Base-by-base conservation (phyloP, 2,113 vertebrate genomes). In the Hyperoodon ampullatus region DNA sequence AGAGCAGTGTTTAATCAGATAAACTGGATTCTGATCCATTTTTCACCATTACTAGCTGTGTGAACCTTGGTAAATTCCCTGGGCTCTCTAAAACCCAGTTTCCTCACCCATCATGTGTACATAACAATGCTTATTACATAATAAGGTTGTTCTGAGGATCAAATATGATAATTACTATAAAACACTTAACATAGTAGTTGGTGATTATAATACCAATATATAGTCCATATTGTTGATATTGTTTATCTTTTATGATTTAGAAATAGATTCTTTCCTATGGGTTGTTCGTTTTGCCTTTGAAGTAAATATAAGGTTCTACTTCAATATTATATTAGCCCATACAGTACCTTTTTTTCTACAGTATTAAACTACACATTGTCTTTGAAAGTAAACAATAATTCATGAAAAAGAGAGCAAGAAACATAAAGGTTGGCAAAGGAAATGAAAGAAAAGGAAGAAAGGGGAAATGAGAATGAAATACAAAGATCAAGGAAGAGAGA, bases 281-380 rank as follows among this genome's bases (percentile, higher is more conserved):
- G 47, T 23, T 89, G 7, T 75, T 97, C 78, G n/a, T 77, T 93
- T 93, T 86, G 93, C 24, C 33, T 97, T 83, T 91, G 78, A 91
- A 81, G 47, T 78, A 96, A 77, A 95, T 70, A 50, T 71, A 94
- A 74, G 9, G 0, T 72, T 96, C 33, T 77, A 93, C 12, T 85
- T 97, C 55, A 53, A 21, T 95, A 55, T 70, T 72, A 10, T 94
- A 68, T 80, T 81, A 83, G 94, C 65, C 24, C 58, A 11, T 23
- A 44, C 74, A 50, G 44, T 50, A 33, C 47, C 15, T 77, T 47
- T 74, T 65, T 55, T 77, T 82, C 93, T 70, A 72, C 6, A 19
- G 8, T 70, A 65, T 81, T 72, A 89, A 93, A 53, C 15, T 77
- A 35, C n/a, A 44, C 7, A 24, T n/a, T 53, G 18, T 78, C 0